Base-by-base conservation (phyloP, 2,113 vertebrate species). In the Turnix velox region DNA sequence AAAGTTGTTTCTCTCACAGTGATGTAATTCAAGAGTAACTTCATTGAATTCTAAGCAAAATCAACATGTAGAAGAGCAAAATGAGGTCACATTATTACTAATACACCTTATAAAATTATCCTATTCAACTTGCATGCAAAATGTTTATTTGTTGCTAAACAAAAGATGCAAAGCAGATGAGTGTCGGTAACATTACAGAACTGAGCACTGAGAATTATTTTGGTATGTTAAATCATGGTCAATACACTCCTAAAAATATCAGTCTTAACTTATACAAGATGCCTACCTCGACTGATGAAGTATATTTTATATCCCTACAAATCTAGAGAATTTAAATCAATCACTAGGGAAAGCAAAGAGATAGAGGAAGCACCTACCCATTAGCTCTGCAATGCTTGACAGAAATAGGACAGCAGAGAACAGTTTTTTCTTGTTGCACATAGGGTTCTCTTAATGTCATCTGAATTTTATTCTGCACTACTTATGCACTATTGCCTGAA, bases 381-480 rank as follows among this genome's bases (percentile, higher is more conserved):
- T 94, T 93, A 93, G 48, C 85, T 94, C 76, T 86, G 75, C 77
- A 88, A 87, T 93, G 39, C 84, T 79, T 98, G 97, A 98, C 97
- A 97, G 96, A 98, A 98, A 96, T 97, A 96, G 98, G 95, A 90
- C 96, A 77, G 73, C 92, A 95, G 59, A 93, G 87, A 97, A 87
- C 46, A 89, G 22, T 39, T 84, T 96, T 67, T 93, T 72, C 62
- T 94, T 93, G 72, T 65, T 89, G 84, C 79, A 91, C 65, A 88
- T 20, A 42, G 55, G 48, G 74, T 93, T 96, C 67, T 96, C 95
- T 94, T 91, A 92, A 94, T 95, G 91, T 96, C 93, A 96, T 95
- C 92, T 95, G 91, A 90, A 92, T 94, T 96, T 95, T 89, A 84
- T 90, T 95, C 79, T 93, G 37, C 39, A 39, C 63, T 94, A 65